Base-by-base conservation (phyloP, 35 echinoderm and acorn worm genomes). In the Eucidaris tribuloides region DNA sequence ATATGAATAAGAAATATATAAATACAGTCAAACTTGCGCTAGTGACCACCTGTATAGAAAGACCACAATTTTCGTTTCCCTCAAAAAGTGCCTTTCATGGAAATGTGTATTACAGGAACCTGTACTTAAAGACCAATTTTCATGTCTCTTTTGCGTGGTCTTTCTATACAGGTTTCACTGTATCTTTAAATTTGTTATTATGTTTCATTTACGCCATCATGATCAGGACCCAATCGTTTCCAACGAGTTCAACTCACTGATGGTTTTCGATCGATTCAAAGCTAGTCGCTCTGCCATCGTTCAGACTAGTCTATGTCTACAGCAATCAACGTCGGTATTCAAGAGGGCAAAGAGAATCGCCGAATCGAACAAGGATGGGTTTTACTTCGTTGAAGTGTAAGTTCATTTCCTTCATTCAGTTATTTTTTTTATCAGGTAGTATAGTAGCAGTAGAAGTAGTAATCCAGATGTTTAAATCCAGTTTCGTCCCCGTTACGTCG, bases 291-390 rank as follows among this genome's bases (percentile, higher is more conserved):
- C 35, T 35, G 68, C 38, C 44, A 74, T 74, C 35, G 44, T 74
- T 36, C 68, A 74, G 68, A 74, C 68, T 20, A 74, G 68, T 74
- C 38, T 74, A 19, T 74, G 68, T 23, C 37, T 74, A 74, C 68
- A 33, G 9, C 34, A 74, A 7, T 9, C n/a, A 22, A 42, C 68
- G 28, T n/a, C 29, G n/a, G 40, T 74, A 27, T 36, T 35, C 68
- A 38, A 32, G 68, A 74, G 41, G 24, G 68, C 68, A 41, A 44
- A 41, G 68, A 74, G 68, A 25, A 40, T n/a, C 15, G 68, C 41
- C 68, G 37, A 34, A 64, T 27, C 61, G 15, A 42, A 33, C 3
- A 44, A 74, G 44, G 37, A 74, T 38, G 33, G 68, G 9, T 74
- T 74, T 23, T 74, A 41, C 30, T 33, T 74, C 11, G 41, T 36